Evolutionary conservation across 1,140 invertebrate genomes (phyloP).

Genomic region (Ectropis grisescens): DNA sequence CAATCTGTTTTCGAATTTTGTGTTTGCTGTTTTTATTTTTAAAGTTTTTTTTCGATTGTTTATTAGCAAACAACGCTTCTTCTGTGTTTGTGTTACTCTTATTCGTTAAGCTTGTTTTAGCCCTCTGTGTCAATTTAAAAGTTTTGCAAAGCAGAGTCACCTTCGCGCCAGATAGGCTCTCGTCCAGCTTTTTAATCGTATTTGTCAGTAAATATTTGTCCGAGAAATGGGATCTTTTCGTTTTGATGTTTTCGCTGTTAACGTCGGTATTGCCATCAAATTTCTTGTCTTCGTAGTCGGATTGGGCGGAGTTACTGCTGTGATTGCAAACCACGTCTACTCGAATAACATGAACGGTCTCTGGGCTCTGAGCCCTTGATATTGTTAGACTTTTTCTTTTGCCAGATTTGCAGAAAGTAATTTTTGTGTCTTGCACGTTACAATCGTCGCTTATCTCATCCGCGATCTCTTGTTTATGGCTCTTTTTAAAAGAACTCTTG

Average conservation of each 20-base stretch:
- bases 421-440: constrained; percentile 28
- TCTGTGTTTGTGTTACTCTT: too few relatives aligned
- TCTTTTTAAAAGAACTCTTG: constrained; percentile 11
- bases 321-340: constrained; percentile 59
- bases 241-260: constrained; percentile 15
- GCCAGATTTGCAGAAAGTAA: constrained; percentile 45
- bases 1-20: too few relatives aligned
- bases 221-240: constrained; percentile 26
- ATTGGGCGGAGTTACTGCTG: constrained; percentile 25
- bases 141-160: constrained; percentile 62
- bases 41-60: too few relatives aligned
- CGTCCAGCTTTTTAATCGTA: constrained; percentile 43
- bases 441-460: constrained; percentile 6
- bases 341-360: constrained; percentile 61
- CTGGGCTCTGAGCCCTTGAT: constrained; percentile 54
- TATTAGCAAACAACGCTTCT: too few relatives aligned
- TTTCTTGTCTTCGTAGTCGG: constrained; percentile 35
- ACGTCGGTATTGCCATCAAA: background rate
- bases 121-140: constrained; percentile 41
- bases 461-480: constrained; percentile 3
- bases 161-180: constrained; percentile 39
- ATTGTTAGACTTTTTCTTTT: constrained; percentile 60
- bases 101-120: too few relatives aligned
- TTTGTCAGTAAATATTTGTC: constrained; percentile 53
- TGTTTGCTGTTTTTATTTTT: too few relatives aligned